Base-by-base conservation (phyloP, 2,888 invertebrate genomes). In the Nomada flava region DNA sequence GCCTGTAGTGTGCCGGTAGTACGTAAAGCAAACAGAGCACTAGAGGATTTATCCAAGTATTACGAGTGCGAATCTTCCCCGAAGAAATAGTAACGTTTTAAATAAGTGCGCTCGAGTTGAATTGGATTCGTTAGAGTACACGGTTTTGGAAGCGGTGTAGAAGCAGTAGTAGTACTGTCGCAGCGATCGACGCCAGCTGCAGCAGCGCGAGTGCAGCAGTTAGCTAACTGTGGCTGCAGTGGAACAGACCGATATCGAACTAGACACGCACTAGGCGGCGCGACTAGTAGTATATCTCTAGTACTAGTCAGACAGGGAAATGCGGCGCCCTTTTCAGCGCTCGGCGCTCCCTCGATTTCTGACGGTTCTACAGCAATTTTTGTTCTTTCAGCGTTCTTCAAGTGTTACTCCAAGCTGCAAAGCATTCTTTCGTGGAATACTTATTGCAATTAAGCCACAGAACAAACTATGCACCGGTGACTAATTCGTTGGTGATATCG, bases 241-340 rank as follows among this genome's bases (percentile, higher is more conserved):
- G 69, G 87, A 85, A 82, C 63, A 64, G 63, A 47, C 64, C 79
- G 55, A 65, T 85, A 76, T 82, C 42, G 50, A 86, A 85, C 78
- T 88, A 88, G 88, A 83, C 83, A 53, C 75, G 81, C 62, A 59
- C 77, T 86, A 88, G 71, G 42, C 70, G 52, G 79, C 53, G 65
- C 36, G n/a, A 55, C 88, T 88, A 92, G 92, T 92, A 92, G 92
- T 89, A 86, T 76, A 85, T 76, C 80, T 79, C 90, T 87, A 89
- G 88, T 89, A 83, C 89, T 91, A 90, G 92, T 89, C 92, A 88
- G 92, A 87, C 92, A 76, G 80, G 75, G 55, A 76, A 80, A 86
- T 62, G 42, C 20, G 23, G 20, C 0, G 47, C n/a, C 65, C 82
- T 59, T 62, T 79, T 44, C 9, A n/a, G 7, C 71, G 26, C 44